Evolutionary conservation across 2,888 invertebrate genomes (phyloP).

Genomic region (Folsomia candida): DNA sequence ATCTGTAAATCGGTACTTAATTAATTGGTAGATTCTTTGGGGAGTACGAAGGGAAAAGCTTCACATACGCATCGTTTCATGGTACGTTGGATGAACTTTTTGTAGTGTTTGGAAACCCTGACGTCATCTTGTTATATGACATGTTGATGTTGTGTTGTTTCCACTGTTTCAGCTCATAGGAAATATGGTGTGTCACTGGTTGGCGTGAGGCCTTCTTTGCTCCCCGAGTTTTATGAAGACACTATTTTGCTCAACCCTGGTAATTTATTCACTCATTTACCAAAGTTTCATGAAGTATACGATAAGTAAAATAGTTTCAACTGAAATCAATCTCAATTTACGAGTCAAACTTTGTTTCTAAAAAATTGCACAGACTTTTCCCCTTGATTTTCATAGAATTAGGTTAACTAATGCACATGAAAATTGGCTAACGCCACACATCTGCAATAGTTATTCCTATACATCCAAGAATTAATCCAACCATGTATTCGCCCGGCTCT

Average conservation of each 20-base stretch:
- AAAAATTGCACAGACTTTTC: too few relatives aligned
- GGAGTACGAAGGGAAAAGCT: constrained; percentile 97
- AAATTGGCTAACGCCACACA: neutral
- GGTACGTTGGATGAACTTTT: neutral
- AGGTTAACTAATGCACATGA: too few relatives aligned
- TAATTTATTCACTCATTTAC: too few relatives aligned
- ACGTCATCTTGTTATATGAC: neutral
- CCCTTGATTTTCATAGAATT: too few relatives aligned
- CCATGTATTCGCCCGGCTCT: too few relatives aligned
- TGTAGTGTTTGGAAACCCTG: too few relatives aligned
- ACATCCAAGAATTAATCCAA: too few relatives aligned
- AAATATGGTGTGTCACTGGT: constrained; percentile 75
- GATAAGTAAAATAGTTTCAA: neutral
- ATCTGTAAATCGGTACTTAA: constrained; percentile 56
- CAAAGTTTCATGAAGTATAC: neutral
- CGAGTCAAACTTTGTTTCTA: too few relatives aligned
- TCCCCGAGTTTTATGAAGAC: constrained; percentile 91
- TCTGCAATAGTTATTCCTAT: too few relatives aligned
- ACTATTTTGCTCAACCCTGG: constrained; percentile 89
- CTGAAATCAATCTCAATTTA: neutral
- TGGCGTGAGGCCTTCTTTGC: constrained; percentile 87
- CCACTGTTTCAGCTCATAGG: constrained; percentile 58
- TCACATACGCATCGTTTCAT: constrained; percentile 99
- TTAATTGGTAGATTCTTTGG: constrained; percentile 97
- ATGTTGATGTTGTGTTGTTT: neutral